These are phyloP conservation scores for Harmothoe impar DNA, from an alignment of 2,888 invertebrate species.

Conservation along the genomic window DNA sequence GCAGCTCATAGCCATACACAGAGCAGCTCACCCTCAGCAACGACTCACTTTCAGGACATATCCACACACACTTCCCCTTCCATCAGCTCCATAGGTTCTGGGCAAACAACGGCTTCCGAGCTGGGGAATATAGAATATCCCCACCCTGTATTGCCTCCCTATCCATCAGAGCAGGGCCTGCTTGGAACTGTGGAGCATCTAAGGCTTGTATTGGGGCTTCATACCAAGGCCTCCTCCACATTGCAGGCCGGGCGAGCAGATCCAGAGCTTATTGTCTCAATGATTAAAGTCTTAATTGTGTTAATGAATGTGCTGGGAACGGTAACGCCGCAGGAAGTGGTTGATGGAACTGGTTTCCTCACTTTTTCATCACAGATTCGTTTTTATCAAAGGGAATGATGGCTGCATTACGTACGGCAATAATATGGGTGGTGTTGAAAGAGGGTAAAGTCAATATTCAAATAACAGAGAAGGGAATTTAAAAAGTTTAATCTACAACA, in stretches of 20 bases:
- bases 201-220: no score
- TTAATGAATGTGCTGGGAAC: conserved; percentile 50
- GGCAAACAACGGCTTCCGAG: background rate
- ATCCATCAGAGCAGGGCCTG: background rate
- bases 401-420: conserved; percentile 10
- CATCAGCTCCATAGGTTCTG: background rate
- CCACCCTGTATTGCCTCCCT: background rate
- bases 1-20: background rate
- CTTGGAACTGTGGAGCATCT: no score
- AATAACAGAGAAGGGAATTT: background rate
- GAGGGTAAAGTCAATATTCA: background rate
- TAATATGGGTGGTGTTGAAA: background rate
- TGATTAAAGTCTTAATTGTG: conserved; percentile 57
- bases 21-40: background rate
- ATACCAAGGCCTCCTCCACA: no score
- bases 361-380: background rate
- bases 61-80: background rate
- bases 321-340: background rate
- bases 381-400: background rate
- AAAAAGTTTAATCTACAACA: no score
- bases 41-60: conserved; percentile 2
- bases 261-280: background rate
- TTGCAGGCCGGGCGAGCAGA: background rate
- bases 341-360: background rate
- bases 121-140: no score